These are phyloP conservation scores for Phthorimaea operculella DNA, from an alignment of 1,140 invertebrate genomes.

Conservation along the genomic window DNA sequence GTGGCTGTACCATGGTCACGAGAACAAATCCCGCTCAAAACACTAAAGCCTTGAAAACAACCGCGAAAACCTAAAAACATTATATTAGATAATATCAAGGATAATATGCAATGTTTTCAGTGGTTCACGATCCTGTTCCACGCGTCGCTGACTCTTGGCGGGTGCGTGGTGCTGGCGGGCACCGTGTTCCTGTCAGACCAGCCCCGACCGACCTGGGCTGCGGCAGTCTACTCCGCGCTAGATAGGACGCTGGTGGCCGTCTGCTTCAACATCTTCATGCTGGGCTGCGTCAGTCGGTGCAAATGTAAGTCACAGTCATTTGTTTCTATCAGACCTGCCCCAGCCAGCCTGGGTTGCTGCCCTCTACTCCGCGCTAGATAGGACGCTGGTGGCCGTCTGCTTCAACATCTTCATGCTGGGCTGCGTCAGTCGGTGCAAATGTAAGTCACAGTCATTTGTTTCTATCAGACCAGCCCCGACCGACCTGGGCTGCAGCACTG, in stretches of 20 bases:
- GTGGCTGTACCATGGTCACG: too few relatives aligned
- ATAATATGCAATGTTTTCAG: too few relatives aligned
- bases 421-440: conserved; percentile 37
- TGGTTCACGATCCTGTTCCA: conserved; percentile 39
- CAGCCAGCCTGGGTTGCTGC: conserved; percentile 26
- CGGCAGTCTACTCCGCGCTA: conserved; percentile 31
- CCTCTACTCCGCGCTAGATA: conserved; percentile 35
- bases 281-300: conserved; percentile 41
- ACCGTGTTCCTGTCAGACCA: conserved; percentile 34
- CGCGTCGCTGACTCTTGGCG: conserved; percentile 27
- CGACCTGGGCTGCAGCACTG: conserved; percentile 23
- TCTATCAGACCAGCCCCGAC: conserved; percentile 24
- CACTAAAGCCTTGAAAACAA: too few relatives aligned
- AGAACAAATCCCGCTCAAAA: too few relatives aligned
- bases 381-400: conserved; percentile 30
- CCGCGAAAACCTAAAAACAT: too few relatives aligned
- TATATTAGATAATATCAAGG: too few relatives aligned
- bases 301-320: conserved; percentile 49
- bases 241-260: conserved; percentile 35
- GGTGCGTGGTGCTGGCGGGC: conserved; percentile 24
- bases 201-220: conserved; percentile 21
- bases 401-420: conserved; percentile 45
- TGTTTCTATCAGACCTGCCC: conserved; percentile 29
- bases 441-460: conserved; percentile 52
- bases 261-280: conserved; percentile 39